Evolutionary conservation across 1,140 invertebrate genomes (phyloP), one percentile per base, ranked within the genome.

Genomic region (Ceratosolen fusciceps): DNA sequence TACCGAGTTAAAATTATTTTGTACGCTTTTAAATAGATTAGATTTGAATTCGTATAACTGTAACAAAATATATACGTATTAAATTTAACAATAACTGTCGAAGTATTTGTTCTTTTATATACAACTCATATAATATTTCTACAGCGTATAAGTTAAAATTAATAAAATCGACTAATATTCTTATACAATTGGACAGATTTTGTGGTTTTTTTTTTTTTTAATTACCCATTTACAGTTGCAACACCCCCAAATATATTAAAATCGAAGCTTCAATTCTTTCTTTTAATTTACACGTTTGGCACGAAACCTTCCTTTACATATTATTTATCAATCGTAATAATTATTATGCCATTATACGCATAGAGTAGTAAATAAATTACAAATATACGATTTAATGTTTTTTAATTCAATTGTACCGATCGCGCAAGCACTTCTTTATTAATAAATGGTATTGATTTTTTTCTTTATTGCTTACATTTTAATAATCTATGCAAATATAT

Each of bases 261-360:
- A n/a, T 37, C 19, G 37, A 65, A 65, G 16, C 16, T 65, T 37
- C 34, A 2, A 65, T 60, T 58, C 1, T 72, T 60, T 58, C 1
- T 72, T 34, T 39, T 56, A 73, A 73, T 56, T 56, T 56, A 56
- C 4, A 24, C 52, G 10, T 72, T 73, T 73, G 71, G 71, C 72
- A 74, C 56, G 14, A 39, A 60, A 74, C n/a, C 7, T 37, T 37
- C 62, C 39, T 60, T 62, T 62, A 5, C 39, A 26, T 34, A 47
- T 43, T 60, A 47, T 60, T 62, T 19, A 62, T 21, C 19, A 29
- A 73, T 52, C n/a, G 37, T 47, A n/a, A 12, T 43, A 60, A 24
- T 74, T 43, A 39, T 37, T 29, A 26, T 21, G 21, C n/a, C 34
- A 74, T 19, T 31, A 62, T 9, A 56, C 3, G 39, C 2, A 10